Evolutionary conservation across 2,797 vertebrate genomes (phyloP), one percentile per base, ranked within the genome.

Genomic region (Poeciliopsis paucimaculata): DNA sequence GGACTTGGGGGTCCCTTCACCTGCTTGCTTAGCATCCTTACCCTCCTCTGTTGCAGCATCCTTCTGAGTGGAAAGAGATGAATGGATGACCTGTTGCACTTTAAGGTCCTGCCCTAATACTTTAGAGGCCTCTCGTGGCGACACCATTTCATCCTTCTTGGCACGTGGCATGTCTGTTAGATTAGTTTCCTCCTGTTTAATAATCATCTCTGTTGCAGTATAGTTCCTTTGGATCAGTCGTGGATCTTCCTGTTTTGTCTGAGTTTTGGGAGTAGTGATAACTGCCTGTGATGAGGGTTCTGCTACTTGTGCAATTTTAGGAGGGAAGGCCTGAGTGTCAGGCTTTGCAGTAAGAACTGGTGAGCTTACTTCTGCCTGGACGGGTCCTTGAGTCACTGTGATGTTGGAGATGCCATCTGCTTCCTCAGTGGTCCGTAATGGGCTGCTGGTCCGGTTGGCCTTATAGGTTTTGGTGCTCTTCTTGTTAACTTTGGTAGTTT

Each of bases 1-100:
- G 43, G 93, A 92, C 90, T 93, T 95, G 53, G 93, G 89, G 53
- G 76, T 90, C 76, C 83, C 88, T 18, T 92, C 93, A 60, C 28
- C 43, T 3, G 53, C 78, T 77, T 82, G 85, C 74, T 91, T 90
- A 34, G 70, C 77, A 77, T 92, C 88, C 7, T 76, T 77, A 68
- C 74, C 36, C 3, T 57, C 79, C n/a, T 89, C 88, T 10, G 60
- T 74, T 47, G 68, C 18, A 28, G 46, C 77, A 77, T 31, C 20
- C 39, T 70, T 82, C 77, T 82, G 45, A 86, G 57, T 76, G 4
- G 57, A n/a, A 57, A 62, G 53, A 72, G 79, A 10, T 47, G 75
- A 57, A 62, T 77, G 11, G 10, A 77, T 76, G 1, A 77, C 76
- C 18, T 87, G 79, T 81, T 82, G 57, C 1, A 16, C 55, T 39